Conservation (phyloP, 2,113 vertebrate species). For the Muscicapa adusta region DNA sequence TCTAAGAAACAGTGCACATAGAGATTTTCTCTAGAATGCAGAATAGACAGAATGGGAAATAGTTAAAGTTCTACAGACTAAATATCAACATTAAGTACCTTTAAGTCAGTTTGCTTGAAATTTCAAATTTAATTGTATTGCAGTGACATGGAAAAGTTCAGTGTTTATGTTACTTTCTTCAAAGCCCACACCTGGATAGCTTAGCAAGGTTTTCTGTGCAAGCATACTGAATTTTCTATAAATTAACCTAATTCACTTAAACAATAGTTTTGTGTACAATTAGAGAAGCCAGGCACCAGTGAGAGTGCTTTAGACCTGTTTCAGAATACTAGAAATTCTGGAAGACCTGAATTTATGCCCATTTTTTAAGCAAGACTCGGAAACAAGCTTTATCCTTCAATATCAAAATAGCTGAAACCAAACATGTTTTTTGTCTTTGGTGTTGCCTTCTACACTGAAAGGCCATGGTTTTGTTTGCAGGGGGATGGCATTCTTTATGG, state of each 20-base stretch:
- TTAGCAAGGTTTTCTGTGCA: neutral
- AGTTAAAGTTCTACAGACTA: neutral
- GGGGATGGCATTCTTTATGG: neutral
- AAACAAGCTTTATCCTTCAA: neutral
- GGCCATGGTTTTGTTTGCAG: neutral
- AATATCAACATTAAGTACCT: neutral
- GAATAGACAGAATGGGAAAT: neutral
- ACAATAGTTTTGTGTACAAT: neutral
- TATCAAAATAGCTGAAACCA: neutral
- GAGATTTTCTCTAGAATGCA: neutral
- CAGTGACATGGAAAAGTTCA: neutral
- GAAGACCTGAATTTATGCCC: neutral
- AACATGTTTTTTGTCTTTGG: neutral
- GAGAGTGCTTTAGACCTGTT: neutral
- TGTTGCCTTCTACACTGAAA: neutral
- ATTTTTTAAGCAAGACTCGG: neutral
- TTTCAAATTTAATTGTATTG: neutral
- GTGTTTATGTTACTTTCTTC: neutral
- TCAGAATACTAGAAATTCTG: neutral
- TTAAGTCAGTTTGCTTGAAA: neutral
- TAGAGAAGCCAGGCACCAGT: neutral
- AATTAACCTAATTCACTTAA: neutral
- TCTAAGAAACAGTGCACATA: neutral
- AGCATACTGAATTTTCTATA: neutral
- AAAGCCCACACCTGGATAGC: neutral